phyloP scores from a whole-genome alignment of 2,888 invertebrate species.

The Dastarcus helophoroides region DNA sequence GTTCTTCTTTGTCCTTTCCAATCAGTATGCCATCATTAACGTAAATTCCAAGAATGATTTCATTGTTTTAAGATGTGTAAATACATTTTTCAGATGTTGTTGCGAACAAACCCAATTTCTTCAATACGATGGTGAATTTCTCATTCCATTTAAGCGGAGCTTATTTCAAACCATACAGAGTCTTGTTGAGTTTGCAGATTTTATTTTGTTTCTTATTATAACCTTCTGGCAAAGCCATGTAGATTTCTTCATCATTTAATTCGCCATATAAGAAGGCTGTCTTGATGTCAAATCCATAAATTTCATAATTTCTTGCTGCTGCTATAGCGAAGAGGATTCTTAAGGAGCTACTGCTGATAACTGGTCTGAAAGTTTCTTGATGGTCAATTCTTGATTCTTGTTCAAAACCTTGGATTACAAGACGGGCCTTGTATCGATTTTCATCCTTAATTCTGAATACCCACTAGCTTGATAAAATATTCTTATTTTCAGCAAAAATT shows the following conservation, averaged over 20 bases:
- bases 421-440: slow-evolving; percentile 15
- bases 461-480: slow-evolving; percentile 2
- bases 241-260: slow-evolving; percentile 4
- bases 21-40: slow-evolving; percentile 5
- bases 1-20: neutral
- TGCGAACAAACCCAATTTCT: neutral
- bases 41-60: slow-evolving; percentile 4
- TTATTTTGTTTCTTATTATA: slow-evolving; percentile 1
- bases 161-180: slow-evolving; percentile 10
- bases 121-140: slow-evolving; percentile 7
- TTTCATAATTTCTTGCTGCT: slow-evolving; percentile 1
- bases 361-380: slow-evolving; percentile 9
- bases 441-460: slow-evolving; percentile 15
- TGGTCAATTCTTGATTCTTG: slow-evolving; percentile 11
- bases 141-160: slow-evolving; percentile 8
- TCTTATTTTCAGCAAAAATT: no score
- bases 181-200: slow-evolving; percentile 7
- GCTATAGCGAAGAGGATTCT: slow-evolving; percentile 6
- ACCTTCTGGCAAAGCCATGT: slow-evolving; percentile 9
- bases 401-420: slow-evolving; percentile 15
- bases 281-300: slow-evolving; percentile 2
- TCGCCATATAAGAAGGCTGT: slow-evolving; percentile 5
- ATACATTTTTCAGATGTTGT: slow-evolving; percentile 2
- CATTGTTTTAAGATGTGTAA: neutral
- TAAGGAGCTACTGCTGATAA: slow-evolving; percentile 7